Evolutionary conservation across 2,888 invertebrate genomes (phyloP), one percentile per base, ranked within the genome.

Genomic region (Andrena haemorrhoa): DNA sequence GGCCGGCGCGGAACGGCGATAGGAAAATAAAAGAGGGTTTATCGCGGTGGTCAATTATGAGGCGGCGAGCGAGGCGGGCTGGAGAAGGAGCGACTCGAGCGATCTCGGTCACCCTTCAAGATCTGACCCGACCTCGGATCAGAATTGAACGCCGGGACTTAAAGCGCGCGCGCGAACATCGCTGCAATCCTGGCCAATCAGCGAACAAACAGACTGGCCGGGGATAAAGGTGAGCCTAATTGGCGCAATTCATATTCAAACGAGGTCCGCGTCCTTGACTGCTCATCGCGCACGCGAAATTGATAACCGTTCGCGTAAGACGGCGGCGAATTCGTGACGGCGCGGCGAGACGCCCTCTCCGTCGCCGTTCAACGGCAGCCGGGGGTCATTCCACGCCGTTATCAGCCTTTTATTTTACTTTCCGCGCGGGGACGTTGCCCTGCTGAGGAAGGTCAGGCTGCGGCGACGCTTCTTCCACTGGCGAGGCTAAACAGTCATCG

Each of bases 201-300:
- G 89, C 83, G 90, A 91, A 92, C 91, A 93, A 93, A 93, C 91
- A 93, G 92, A 86, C 89, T 90, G 82, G 88, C 79, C 84, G 88
- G 87, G 92, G 92, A 92, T 90, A 92, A 92, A 93, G 93, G 92
- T 93, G 90, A 92, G 89, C 87, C 91, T 93, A 92, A 92, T 93
- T 91, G 92, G 89, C 87, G 87, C 92, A 92, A 93, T 93, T 93
- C 91, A 91, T 92, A 93, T 92, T 92, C 91, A 93, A 93, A 93
- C 91, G 91, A 91, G 90, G 88, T 88, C 86, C 86, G 82, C 88
- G 91, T 84, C 91, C 91, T 91, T 91, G 91, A 89, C 87, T 89
- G 87, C 68, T 90, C 88, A 89, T 89, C 84, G 82, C 73, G 82
- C 71, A 60, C 35, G 78, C 78, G 65, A 87, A 90, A 91, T 88